phyloP scores from a whole-genome alignment of 1,140 invertebrate genomes.

The Orchesella cincta region DNA sequence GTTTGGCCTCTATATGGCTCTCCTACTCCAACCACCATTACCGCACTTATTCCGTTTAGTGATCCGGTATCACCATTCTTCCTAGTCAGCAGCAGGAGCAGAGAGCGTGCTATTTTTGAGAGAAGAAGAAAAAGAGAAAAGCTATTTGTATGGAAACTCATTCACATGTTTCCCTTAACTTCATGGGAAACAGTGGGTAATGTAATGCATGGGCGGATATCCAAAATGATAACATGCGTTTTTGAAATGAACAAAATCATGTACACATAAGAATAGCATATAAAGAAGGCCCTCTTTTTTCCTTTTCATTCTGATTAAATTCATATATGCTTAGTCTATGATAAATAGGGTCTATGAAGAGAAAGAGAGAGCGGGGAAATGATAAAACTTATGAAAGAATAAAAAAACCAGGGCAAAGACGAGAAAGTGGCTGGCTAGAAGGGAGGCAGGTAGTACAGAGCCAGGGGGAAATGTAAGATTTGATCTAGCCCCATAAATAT shows the following conservation, averaged over 20 bases:
- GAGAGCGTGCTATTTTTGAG: neutral
- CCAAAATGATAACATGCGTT: neutral
- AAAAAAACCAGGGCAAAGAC: neutral
- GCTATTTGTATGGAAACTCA: neutral
- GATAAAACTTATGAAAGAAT: slow-evolving; percentile 11
- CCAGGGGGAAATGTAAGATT: slow-evolving; percentile 27
- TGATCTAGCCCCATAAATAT: slow-evolving; percentile 27
- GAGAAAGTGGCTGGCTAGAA: neutral
- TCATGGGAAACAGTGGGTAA: neutral
- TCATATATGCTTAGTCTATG: neutral
- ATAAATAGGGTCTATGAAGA: neutral
- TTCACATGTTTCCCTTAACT: neutral
- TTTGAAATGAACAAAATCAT: slow-evolving; percentile 1
- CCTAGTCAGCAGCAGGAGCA: neutral
- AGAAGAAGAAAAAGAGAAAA: neutral
- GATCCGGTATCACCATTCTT: neutral
- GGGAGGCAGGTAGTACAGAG: neutral
- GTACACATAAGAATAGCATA: neutral
- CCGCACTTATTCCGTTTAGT: slow-evolving; percentile 9
- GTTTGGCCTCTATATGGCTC: neutral
- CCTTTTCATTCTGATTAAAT: slow-evolving; percentile 13
- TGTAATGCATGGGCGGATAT: neutral
- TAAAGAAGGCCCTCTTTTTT: neutral
- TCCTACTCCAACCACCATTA: neutral
- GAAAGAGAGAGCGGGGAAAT: neutral